Base-by-base conservation (phyloP, 1,140 invertebrate species). In the Amphibalanus amphitrite region DNA sequence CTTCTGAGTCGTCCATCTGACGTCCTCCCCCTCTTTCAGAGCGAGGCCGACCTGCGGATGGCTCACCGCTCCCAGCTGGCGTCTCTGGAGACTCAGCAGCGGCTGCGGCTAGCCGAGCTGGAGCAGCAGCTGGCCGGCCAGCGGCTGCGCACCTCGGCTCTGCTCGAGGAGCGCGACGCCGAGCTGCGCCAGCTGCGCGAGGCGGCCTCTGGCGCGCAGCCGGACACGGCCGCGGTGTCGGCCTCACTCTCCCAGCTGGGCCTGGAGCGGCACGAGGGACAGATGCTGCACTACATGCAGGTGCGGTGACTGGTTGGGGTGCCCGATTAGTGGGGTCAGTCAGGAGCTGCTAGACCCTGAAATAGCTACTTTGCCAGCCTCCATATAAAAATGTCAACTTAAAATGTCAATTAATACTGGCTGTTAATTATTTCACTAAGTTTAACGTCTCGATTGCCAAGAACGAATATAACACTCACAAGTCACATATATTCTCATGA, bases 81-180 rank as follows among this genome's bases (percentile, higher is more conserved):
- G n/a, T n/a, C 71, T 38, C 29, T 71, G 17, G 76, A 80, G 65
- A 72, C 76, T 1, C 78, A 79, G 40, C 74, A 79, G 74, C 74
- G 79, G 47, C 75, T 78, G 40, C 75, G 79, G 71, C 74, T 81
- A 8, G 71, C 74, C 29, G 79, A 81, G 59, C 72, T 82, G 23
- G 81, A 83, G 71, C 72, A 77, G 25, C 78, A 82, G 70, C 74
- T 81, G 29, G 79, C 79, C 70, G 79, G 79, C 74, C 82, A 82
- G 67, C 70, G 82, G 28, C 80, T 82, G 30, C 76, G 82, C 70
- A 82, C 81, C 20, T 76, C 82, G 13, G 74, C 78, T 0, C 72
- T 83, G 65, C 72, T 83, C 28, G 78, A 80, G 33, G 82, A 83
- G 72, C 82, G 82, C 74, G 81, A 82, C 47, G 23, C n/a, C 71